Base-by-base conservation (phyloP, 2,888 invertebrate species). In the Dexiosoma caninum region DNA sequence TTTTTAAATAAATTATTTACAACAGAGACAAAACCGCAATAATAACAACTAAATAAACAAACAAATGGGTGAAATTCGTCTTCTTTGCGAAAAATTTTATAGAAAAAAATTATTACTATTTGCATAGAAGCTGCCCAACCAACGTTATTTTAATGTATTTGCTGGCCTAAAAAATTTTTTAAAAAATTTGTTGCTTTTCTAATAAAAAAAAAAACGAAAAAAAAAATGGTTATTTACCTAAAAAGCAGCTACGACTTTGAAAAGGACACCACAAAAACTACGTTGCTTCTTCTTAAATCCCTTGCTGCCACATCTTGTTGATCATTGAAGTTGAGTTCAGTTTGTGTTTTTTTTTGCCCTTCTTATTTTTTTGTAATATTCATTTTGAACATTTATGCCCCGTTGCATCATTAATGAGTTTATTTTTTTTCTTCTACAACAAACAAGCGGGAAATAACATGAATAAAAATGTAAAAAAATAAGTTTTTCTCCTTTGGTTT, bases 361-460 rank as follows among this genome's bases (percentile, higher is more conserved):
- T 5, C n/a, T n/a, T n/a, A n/a, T n/a, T n/a, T n/a, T n/a, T 40
- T 23, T 27, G 40, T 40, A 30, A 30, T 57, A 49, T 60, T 55
- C 30, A 59, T 59, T 67, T 75, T 30, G 59, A 67, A n/a, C 75
- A 59, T 75, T 75, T 75, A 67, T 75, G 67, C 79, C 60, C 66
- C 66, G 81, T 76, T 83, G 81, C 83, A 83, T 83, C 79, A 78
- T 77, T 83, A 82, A 82, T 82, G 83, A 80, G 78, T 46, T 77
- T 83, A 77, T 77, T 83, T n/a, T n/a, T n/a, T n/a, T n/a, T n/a
- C n/a, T n/a, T 82, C 70, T 59, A 59, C 30, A 51, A 49, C 55
- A 69, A 81, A 77, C 40, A 77, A 78, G 46, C 64, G 16, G 37
- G 44, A 14, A 66, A 57, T 30, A 62, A n/a, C n/a, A n/a, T n/a